A percentile compares a stretch with the other conserved stretches of the same genome.
phyloP scores from a whole-genome alignment of 2,797 vertebrate species.

The Enteromius radiatus region DNA sequence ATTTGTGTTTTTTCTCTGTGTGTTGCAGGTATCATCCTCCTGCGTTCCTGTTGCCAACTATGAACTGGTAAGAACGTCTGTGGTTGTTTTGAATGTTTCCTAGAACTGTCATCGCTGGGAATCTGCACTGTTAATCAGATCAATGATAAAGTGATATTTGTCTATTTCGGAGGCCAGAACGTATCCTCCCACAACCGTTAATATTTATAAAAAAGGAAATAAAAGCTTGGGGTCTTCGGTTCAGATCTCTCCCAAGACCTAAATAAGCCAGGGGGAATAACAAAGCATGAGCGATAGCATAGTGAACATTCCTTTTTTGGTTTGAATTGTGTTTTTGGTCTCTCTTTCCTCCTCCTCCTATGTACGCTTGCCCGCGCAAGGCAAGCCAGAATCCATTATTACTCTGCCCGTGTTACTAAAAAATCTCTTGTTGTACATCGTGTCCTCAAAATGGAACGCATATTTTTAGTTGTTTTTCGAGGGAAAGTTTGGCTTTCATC shows the following conservation, averaged over 20 bases:
- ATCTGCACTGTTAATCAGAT: slow-evolving; percentile 43
- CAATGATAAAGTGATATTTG: slow-evolving; percentile 28
- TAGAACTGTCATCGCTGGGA: neutral
- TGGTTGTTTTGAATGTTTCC: slow-evolving; percentile 2
- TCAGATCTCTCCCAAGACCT: slow-evolving; percentile 34
- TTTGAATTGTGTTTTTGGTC: slow-evolving; percentile 62
- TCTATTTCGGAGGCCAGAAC: slow-evolving; percentile 39
- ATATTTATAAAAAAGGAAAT: slow-evolving; percentile 51
- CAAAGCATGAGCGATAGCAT: slow-evolving; percentile 39
- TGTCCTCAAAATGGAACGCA: slow-evolving; percentile 19
- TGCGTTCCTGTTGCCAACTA: slow-evolving; percentile 84
- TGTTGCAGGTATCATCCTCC: slow-evolving; percentile 78
- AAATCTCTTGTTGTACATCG: slow-evolving; percentile 29
- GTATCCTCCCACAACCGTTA: slow-evolving; percentile 38
- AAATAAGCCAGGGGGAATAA: slow-evolving; percentile 49
- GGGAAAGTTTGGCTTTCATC: slow-evolving; percentile 17
- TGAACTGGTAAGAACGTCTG: slow-evolving; percentile 78
- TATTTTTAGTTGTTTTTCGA: slow-evolving; percentile 26
- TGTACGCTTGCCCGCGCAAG: slow-evolving; percentile 69
- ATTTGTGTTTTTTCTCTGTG: slow-evolving; percentile 52
- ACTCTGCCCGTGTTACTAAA: slow-evolving; percentile 28
- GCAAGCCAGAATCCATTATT: slow-evolving; percentile 53
- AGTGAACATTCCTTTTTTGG: slow-evolving; percentile 78
- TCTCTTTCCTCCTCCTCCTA: slow-evolving; percentile 54
- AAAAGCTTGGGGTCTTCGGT: slow-evolving; percentile 24